A percentile compares a stretch with the other conserved stretches of the same genome.
These are phyloP conservation scores for Temnothorax unifasciatus DNA, from an alignment of 2,888 invertebrate species.

Conservation along the genomic window DNA sequence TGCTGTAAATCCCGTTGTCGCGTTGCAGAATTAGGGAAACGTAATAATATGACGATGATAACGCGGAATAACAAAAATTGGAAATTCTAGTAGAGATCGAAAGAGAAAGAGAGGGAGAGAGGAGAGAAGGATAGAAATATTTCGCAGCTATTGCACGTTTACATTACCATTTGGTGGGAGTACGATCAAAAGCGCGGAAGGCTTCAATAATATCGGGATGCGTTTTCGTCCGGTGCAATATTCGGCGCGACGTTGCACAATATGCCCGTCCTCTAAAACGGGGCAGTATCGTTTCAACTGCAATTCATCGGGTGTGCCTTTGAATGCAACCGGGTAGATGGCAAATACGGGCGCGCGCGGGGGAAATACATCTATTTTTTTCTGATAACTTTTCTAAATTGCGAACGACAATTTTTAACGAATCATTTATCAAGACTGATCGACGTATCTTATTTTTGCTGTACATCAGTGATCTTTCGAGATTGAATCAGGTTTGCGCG, in stretches of 20 bases:
- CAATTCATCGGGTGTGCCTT: slow-evolving; percentile 23
- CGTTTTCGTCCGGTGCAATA: slow-evolving; percentile 54
- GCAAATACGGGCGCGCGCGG: slow-evolving; percentile 20
- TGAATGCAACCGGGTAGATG: slow-evolving; percentile 4
- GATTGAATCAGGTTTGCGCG: neutral
- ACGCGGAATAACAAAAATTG: neutral
- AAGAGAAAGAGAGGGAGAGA: neutral
- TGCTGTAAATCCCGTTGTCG: neutral
- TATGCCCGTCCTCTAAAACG: slow-evolving; percentile 36
- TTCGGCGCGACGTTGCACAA: slow-evolving; percentile 42
- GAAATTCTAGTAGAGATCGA: slow-evolving; percentile 6
- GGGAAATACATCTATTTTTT: slow-evolving; percentile 5
- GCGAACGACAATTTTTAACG: neutral
- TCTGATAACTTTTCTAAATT: slow-evolving; percentile 7
- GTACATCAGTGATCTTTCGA: neutral
- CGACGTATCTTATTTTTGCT: neutral
- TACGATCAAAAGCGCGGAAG: slow-evolving; percentile 45
- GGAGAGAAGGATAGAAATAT: slow-evolving; percentile 6
- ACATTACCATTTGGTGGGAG: slow-evolving; percentile 35
- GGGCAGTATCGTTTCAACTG: slow-evolving; percentile 35
- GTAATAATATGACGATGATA: neutral
- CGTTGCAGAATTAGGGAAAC: neutral
- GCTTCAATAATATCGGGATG: slow-evolving; percentile 53
- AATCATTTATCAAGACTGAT: neutral
- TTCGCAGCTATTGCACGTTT: slow-evolving; percentile 37